Base-by-base conservation (phyloP, 2,888 invertebrate genomes). In the Xestobium rufovillosum region DNA sequence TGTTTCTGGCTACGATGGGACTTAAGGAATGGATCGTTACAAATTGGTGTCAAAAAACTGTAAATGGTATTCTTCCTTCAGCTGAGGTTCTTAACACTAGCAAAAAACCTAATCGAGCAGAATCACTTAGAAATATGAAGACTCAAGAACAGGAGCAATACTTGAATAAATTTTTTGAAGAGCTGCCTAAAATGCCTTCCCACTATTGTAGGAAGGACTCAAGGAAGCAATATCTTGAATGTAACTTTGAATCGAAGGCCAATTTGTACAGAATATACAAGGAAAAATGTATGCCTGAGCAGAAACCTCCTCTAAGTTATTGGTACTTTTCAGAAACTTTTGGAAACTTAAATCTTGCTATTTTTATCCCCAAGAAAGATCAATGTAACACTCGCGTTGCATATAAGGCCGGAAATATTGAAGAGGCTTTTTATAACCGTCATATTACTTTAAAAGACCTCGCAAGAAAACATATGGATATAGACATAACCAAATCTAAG, bases 351-450 rank as follows among this genome's bases (percentile, higher is more conserved):
- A 38, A 41, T 14, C 13, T 38, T 4, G 26, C 38, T 11, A 33
- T 41, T 15, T 41, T 41, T 25, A 3, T 14, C 10, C 41, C 42
- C n/a, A 42, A 39, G 26, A 42, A 41, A 13, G 38, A 38, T 14
- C 42, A 42, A 12, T 35, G 41, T 15, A 43, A 41, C 13, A 36
- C 26, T 12, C 39, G 41, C 31, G 41, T 36, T 9, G 38, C 41
- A 8, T 41, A 14, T 32, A 41, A 23, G 27, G 30, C 38, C 12
- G 36, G 41, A 15, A 41, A 43, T 34, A 12, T 43, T 29, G 10
- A 10, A 11, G 38, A 41, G 14, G 23, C 9, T 17, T 31, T 15
- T 3, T 37, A 31, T 15, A 14, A 32, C 11, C 3, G 2, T 9
- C 38, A 38, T 26, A 10, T 38, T 3, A 10, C 2, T 6, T 19